These are phyloP conservation scores for Petrocephalus microphthalmus DNA, from an alignment of 2,113 vertebrate genomes.

Conservation along the genomic window DNA sequence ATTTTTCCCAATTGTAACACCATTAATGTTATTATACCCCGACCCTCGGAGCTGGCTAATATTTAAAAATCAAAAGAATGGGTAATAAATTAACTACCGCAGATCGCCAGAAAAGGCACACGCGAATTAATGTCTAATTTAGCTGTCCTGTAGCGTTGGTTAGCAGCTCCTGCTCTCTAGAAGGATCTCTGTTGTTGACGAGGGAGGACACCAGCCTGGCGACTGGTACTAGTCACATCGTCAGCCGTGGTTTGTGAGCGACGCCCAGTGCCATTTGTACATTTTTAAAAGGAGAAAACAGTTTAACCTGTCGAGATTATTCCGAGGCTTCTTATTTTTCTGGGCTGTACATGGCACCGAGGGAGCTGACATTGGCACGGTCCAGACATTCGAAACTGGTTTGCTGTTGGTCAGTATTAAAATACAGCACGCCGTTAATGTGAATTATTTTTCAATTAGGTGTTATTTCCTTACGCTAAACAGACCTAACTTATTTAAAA, in stretches of 20 bases:
- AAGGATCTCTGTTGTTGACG: conserved; percentile 8
- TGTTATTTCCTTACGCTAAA: neutral
- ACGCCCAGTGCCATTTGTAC: neutral
- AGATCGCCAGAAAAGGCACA: neutral
- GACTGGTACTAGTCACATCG: neutral
- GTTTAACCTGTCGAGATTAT: neutral
- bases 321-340: neutral
- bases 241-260: neutral
- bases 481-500: neutral
- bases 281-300: neutral
- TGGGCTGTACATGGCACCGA: neutral
- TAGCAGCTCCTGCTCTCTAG: neutral
- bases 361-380: neutral
- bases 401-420: neutral
- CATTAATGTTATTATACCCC: neutral
- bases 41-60: neutral
- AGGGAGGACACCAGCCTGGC: neutral
- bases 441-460: neutral
- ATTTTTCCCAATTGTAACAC: neutral
- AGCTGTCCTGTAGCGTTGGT: neutral
- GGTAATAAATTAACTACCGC: neutral
- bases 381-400: neutral
- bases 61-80: neutral
- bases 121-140: neutral
- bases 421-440: neutral